Percentiles rank a stretch among this genome's conserved stretches.
These are phyloP conservation scores for Vanessa atalanta DNA, from an alignment of 1,140 invertebrate genomes.

Conservation along the genomic window DNA sequence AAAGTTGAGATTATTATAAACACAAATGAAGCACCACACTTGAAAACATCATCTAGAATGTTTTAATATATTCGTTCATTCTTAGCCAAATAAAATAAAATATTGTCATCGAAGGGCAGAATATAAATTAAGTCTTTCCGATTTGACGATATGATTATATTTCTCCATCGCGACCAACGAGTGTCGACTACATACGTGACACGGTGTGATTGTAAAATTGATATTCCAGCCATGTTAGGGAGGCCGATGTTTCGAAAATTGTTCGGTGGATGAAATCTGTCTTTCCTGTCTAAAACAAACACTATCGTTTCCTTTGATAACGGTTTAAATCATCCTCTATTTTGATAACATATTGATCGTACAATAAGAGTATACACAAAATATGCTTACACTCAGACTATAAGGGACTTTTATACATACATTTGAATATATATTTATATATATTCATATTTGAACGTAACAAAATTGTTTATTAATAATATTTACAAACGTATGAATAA, in stretches of 20 bases:
- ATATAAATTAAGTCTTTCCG: constrained; percentile 58
- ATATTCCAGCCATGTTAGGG: constrained; percentile 71
- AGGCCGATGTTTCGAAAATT: constrained; percentile 70
- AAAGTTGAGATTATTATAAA: too few species aligned
- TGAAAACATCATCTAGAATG: too few species aligned
- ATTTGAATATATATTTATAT: too few species aligned
- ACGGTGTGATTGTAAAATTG: constrained; percentile 71
- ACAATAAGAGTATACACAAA: background rate
- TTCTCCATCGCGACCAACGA: constrained; percentile 53
- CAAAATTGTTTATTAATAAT: too few species aligned
- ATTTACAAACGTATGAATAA: too few species aligned
- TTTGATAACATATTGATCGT: background rate
- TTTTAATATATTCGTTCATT: background rate
- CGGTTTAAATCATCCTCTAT: background rate
- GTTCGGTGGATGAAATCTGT: constrained; percentile 62
- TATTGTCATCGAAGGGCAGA: constrained; percentile 53
- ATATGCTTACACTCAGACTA: too few species aligned
- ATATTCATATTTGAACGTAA: too few species aligned
- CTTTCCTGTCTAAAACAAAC: constrained; percentile 37
- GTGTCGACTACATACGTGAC: constrained; percentile 62
- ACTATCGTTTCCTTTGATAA: background rate
- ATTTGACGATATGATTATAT: constrained; percentile 65
- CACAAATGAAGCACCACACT: too few species aligned
- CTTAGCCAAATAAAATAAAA: constrained; percentile 30
- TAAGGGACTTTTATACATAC: too few species aligned